Evolutionary conservation across 1,140 invertebrate genomes (phyloP), one percentile per base, ranked within the genome.

Genomic region (Drosophila orena): DNA sequence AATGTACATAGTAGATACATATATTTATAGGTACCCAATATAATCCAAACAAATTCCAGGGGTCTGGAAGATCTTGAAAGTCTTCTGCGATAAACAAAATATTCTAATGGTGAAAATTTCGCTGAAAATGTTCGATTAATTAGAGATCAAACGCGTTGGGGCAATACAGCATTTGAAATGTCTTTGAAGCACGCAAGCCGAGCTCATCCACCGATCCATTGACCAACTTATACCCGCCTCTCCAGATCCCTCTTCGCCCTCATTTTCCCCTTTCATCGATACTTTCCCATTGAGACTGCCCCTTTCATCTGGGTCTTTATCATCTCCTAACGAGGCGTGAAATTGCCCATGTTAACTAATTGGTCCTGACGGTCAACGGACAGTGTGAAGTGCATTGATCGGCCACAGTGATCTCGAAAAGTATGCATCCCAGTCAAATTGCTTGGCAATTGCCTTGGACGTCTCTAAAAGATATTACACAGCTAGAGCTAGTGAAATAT

Each of bases 351-450:
- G 40, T 57, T 44, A 57, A 35, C 27, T 66, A 66, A 68, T 68
- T 53, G 61, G 6, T 68, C 46, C 35, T 68, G 61, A 68, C 61
- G 64, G 64, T 68, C 64, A 68, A 53, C 37, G 64, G 61, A 68
- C 64, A 66, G 7, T 62, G 14, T 2, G 43, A 42, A 15, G 35
- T 20, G 43, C 64, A 66, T 66, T 50, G 64, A 66, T 66, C 64
- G 46, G 20, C 1, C n/a, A 30, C n/a, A 40, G 24, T 34, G 59
- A 50, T 47, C 27, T 2, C 17, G 7, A 12, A n/a, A 46, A 46
- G 42, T 58, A 22, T 34, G 27, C 15, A 30, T 2, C 11, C 53
- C 24, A 35, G 14, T 27, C 2, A 10, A 30, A 10, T 30, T 30
- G 30, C 8, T 8, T 30, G 30, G 30, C 30, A 30, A 10, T 8